phyloP scores from a whole-genome alignment of 2,888 invertebrate genomes.

The Smittia aterrima region DNA sequence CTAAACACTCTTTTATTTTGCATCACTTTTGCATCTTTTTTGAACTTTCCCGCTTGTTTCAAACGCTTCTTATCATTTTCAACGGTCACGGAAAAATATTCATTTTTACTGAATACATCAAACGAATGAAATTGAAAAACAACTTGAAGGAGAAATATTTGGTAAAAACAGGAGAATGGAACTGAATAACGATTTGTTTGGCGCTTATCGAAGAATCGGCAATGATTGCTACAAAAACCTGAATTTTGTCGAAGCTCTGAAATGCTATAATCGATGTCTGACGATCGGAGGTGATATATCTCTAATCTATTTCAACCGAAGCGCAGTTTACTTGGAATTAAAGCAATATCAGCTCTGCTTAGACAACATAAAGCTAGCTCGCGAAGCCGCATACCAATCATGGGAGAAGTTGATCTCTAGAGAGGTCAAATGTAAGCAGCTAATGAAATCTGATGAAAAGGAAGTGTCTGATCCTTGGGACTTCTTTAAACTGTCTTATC shows the following conservation, averaged over 20 bases:
- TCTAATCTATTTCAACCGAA: constrained; percentile 72
- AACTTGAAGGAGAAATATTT: too few species aligned
- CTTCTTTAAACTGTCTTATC: constrained; percentile 42
- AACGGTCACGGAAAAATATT: too few species aligned
- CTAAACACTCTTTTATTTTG: too few species aligned
- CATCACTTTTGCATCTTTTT: too few species aligned
- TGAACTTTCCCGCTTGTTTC: too few species aligned
- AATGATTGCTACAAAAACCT: not conserved
- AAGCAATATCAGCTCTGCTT: constrained; percentile 65
- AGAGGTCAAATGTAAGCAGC: constrained; percentile 44
- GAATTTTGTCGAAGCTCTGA: constrained; percentile 52
- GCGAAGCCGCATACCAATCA: constrained; percentile 54
- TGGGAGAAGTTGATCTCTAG: constrained; percentile 49
- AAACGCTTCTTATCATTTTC: too few species aligned
- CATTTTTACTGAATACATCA: too few species aligned
- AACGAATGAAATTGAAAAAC: too few species aligned
- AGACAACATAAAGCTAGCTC: constrained; percentile 65
- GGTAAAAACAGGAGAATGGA: too few species aligned
- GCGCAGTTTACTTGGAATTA: constrained; percentile 68
- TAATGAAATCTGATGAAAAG: not conserved
- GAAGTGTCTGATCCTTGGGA: not conserved
- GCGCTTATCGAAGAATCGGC: not conserved
- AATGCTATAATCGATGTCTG: constrained; percentile 63
- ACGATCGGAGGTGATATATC: constrained; percentile 64
- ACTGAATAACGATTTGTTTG: too few species aligned